Evolutionary conservation across 1,140 invertebrate species (phyloP).

Genomic region (Lepidotrigona ventralis): DNA sequence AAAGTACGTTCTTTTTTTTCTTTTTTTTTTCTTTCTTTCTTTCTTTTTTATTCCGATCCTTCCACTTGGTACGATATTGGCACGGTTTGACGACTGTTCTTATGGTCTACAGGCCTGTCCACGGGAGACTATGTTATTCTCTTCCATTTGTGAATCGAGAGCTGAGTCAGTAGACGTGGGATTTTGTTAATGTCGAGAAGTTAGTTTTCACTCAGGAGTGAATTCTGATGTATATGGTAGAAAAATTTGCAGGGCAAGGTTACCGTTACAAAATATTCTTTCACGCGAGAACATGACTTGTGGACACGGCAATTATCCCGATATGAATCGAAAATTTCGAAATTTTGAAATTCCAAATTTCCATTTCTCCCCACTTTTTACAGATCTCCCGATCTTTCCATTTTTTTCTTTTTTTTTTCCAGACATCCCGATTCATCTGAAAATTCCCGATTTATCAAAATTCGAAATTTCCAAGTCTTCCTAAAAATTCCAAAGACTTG

Average conservation of each 20-base stretch:
- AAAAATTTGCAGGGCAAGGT: neutral
- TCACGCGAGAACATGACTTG: neutral
- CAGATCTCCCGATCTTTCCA: too few species aligned
- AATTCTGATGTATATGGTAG: neutral
- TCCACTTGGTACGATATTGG: neutral
- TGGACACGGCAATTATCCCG: too few species aligned
- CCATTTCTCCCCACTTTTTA: too few species aligned
- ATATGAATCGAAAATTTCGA: neutral
- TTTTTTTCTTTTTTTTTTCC: too few species aligned
- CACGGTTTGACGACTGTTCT: neutral
- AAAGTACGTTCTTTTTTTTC: neutral
- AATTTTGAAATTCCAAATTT: too few species aligned
- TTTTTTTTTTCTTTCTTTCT: too few species aligned
- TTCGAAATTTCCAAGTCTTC: neutral
- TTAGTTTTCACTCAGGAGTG: neutral
- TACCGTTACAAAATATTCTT: neutral
- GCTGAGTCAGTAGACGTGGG: too few species aligned
- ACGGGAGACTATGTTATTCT: neutral
- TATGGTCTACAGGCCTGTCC: conserved; percentile 4
- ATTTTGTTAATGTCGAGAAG: neutral
- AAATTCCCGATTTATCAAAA: too few species aligned
- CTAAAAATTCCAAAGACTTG: neutral
- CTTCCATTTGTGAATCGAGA: too few species aligned
- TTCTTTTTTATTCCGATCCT: neutral
- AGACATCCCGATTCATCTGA: too few species aligned